Percentiles rank a stretch among this genome's conserved stretches.
Evolutionary conservation across 2,797 vertebrate species (phyloP).

Genomic region (Aldrovandia affinis): DNA sequence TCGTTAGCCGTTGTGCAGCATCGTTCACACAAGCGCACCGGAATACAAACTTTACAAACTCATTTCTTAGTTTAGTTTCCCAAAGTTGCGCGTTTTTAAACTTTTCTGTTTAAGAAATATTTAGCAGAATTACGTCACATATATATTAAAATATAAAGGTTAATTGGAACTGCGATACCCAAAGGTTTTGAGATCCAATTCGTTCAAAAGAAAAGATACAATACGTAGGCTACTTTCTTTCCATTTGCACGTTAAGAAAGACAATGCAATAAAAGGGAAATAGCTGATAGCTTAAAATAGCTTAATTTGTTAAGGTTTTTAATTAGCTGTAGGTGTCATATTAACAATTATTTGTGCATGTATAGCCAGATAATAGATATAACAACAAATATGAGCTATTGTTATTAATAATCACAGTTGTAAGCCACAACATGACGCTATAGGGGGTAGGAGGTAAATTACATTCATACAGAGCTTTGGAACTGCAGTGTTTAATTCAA

Average conservation of each 20-base stretch:
- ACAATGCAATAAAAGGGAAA: neutral
- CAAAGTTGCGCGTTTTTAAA: neutral
- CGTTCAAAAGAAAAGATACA: neutral
- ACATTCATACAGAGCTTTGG: constrained; percentile 55
- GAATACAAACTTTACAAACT: neutral
- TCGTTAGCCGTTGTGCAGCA: neutral
- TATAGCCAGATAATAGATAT: neutral
- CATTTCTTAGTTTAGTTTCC: neutral
- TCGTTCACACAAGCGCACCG: neutral
- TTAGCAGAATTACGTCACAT: neutral
- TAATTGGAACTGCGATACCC: neutral
- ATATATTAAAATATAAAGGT: neutral
- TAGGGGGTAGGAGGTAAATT: constrained; percentile 54
- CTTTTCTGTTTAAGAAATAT: neutral
- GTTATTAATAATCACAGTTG: neutral
- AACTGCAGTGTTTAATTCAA: constrained; percentile 68
- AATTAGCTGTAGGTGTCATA: too few relatives aligned
- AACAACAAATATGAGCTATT: neutral
- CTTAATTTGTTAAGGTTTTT: too few relatives aligned
- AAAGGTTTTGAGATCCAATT: neutral
- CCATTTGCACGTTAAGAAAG: neutral
- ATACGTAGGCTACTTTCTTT: neutral
- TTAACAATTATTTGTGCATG: too few relatives aligned
- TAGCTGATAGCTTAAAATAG: too few relatives aligned
- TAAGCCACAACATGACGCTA: constrained; percentile 6